Conservation (phyloP, 2,113 vertebrate species). For the Orthochromis malagaraziensis region DNA sequence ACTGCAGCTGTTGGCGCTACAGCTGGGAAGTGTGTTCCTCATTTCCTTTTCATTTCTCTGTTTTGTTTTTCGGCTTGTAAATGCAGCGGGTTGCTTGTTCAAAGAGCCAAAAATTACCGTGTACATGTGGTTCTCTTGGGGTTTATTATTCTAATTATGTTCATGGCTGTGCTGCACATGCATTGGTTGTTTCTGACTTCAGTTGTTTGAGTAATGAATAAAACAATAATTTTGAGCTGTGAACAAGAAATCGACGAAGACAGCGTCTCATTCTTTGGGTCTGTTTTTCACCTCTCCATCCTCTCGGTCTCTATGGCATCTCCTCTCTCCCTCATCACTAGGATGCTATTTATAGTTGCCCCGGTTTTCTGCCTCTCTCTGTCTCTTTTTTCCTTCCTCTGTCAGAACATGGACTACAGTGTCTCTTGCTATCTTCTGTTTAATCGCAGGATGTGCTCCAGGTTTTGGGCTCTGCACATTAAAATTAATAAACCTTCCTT, state of each 20-base stretch:
- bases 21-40: neutral
- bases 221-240: conserved; percentile 54
- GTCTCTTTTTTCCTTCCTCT: conserved; percentile 25
- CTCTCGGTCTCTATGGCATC: conserved; percentile 45
- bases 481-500: neutral
- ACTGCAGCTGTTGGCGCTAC: conserved; percentile 4
- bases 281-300: conserved; percentile 30
- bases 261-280: neutral
- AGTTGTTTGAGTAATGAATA: conserved; percentile 63
- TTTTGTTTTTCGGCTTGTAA: conserved; percentile 50
- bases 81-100: conserved; percentile 35
- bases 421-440: conserved; percentile 16
- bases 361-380: conserved; percentile 52
- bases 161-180: conserved; percentile 55
- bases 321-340: conserved; percentile 43
- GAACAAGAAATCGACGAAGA: neutral
- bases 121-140: conserved; percentile 54
- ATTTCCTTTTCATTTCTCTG: neutral
- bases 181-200: conserved; percentile 60
- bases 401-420: conserved; percentile 26
- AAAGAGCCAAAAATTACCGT: conserved; percentile 37
- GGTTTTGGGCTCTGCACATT: neutral
- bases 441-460: neutral
- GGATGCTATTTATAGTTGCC: conserved; percentile 72
- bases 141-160: conserved; percentile 41